These are phyloP conservation scores for Strix uralensis DNA, from an alignment of 2,113 vertebrate genomes.

Conservation along the genomic window DNA sequence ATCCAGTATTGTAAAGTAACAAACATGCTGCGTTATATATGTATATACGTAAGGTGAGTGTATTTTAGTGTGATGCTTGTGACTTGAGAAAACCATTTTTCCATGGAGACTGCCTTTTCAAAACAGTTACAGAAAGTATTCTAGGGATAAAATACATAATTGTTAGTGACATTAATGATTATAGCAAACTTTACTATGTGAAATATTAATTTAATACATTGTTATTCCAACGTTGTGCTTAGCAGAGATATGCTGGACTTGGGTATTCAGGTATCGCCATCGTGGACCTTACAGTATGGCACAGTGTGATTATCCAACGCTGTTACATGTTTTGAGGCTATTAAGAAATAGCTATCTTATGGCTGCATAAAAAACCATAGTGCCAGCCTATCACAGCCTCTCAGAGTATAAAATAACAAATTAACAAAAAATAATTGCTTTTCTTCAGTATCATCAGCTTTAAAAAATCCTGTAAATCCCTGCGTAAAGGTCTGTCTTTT, in stretches of 20 bases:
- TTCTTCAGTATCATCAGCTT: slow-evolving; percentile 13
- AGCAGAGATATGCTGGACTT: background rate
- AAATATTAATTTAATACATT: slow-evolving; percentile 17
- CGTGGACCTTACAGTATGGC: background rate
- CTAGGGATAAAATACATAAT: background rate
- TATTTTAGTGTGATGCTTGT: background rate
- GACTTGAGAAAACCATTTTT: background rate
- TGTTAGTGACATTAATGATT: background rate
- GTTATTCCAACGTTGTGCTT: background rate
- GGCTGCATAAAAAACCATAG: background rate
- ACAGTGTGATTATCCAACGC: background rate
- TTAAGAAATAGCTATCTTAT: slow-evolving; percentile 1
- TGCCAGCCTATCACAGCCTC: background rate
- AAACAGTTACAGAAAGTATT: background rate
- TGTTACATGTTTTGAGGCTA: slow-evolving; percentile 13
- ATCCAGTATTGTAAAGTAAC: background rate
- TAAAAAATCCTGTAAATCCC: slow-evolving; percentile 15
- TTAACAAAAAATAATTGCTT: slow-evolving; percentile 38
- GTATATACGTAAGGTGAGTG: background rate
- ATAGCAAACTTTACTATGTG: background rate
- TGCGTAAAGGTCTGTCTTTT: slow-evolving; percentile 22
- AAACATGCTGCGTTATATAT: background rate
- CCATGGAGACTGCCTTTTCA: background rate
- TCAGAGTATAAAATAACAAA: slow-evolving; percentile 41
- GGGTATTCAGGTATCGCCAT: background rate